phyloP scores from a whole-genome alignment of 2,113 vertebrate genomes.

The Microtus montanus region DNA sequence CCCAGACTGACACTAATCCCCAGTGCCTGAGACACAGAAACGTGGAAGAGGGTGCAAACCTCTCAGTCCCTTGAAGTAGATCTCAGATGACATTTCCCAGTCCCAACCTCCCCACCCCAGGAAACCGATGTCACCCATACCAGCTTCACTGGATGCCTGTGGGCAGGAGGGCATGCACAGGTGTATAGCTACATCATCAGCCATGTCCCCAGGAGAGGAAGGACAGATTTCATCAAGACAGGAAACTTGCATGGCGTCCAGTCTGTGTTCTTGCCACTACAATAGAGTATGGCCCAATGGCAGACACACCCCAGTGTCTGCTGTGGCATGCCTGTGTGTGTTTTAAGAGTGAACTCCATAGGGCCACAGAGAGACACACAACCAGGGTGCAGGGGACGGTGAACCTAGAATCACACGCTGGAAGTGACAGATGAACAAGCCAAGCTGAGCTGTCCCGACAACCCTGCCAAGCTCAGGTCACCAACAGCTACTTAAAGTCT shows the following conservation, averaged over 20 bases:
- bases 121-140: not conserved
- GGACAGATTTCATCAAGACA: not conserved
- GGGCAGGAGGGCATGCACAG: not conserved
- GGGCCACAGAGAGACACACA: too few species aligned
- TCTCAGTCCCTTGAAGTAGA: not conserved
- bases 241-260: not conserved
- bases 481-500: not conserved
- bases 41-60: too few species aligned
- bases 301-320: not conserved
- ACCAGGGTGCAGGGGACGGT: too few species aligned
- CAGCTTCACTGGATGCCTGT: not conserved
- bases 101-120: too few species aligned
- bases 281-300: not conserved
- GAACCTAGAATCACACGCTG: too few species aligned
- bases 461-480: not conserved
- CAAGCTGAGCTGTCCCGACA: accelerated
- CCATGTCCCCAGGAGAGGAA: not conserved
- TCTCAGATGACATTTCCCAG: not conserved
- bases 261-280: accelerated
- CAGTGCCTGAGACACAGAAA: not conserved
- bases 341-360: not conserved
- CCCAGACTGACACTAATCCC: too few species aligned
- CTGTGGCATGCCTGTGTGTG: not conserved
- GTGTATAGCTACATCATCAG: not conserved
- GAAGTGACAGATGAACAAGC: not conserved